A percentile compares a stretch with the other conserved stretches of the same genome.
These are phyloP conservation scores for Steatornis caripensis DNA, from an alignment of 2,113 vertebrate genomes.

Conservation along the genomic window DNA sequence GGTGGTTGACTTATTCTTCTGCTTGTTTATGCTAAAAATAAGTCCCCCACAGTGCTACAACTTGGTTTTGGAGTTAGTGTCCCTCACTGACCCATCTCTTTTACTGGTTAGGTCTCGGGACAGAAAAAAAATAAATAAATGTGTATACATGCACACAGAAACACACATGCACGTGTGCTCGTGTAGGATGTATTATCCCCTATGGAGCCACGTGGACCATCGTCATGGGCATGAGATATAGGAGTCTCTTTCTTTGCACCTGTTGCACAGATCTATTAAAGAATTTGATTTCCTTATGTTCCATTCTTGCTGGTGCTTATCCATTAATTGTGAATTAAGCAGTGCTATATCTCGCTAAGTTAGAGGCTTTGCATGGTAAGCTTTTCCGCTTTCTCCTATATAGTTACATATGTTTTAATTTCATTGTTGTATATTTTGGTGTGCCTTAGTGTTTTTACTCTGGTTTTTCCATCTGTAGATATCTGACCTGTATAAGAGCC, in stretches of 20 bases:
- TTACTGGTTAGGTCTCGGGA: not conserved
- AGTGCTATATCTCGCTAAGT: not conserved
- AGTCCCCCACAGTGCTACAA: not conserved
- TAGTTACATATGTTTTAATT: not conserved
- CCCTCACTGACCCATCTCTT: not conserved
- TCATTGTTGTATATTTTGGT: not conserved
- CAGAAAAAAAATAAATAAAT: not conserved
- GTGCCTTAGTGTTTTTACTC: not conserved
- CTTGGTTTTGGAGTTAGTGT: not conserved
- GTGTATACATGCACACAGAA: not conserved
- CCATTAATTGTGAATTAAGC: not conserved
- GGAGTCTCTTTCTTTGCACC: not conserved
- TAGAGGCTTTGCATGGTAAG: not conserved
- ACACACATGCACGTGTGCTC: not conserved
- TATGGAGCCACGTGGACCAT: not conserved
- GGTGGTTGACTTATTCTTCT: not conserved
- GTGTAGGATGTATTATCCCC: not conserved
- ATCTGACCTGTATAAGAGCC: conserved; percentile 75
- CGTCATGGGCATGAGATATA: not conserved
- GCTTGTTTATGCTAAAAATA: not conserved
- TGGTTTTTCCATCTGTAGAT: conserved; percentile 68
- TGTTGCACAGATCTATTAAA: not conserved
- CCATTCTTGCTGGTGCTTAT: not conserved
- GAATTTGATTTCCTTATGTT: not conserved
- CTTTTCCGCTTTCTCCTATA: not conserved